Evolutionary conservation across 92 coral and sea anemone species (phyloP).

Genomic region (Phymanthus crucifer): DNA sequence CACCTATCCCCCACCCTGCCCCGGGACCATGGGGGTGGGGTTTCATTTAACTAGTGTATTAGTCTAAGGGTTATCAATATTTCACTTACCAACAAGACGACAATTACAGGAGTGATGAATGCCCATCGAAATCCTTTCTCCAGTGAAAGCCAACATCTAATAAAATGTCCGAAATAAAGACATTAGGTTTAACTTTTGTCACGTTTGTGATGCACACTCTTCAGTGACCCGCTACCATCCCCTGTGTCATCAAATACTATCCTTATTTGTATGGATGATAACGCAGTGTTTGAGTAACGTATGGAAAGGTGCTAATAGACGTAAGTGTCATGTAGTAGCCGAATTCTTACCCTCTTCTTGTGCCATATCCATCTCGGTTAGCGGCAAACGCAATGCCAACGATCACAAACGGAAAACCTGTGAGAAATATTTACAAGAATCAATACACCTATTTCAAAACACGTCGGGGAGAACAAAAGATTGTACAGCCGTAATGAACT

Average conservation of each 20-base stretch:
- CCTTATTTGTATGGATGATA: no score
- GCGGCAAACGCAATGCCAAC: slow-evolving; percentile 40
- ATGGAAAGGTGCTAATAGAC: no score
- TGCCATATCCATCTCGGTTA: slow-evolving; percentile 36
- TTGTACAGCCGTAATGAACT: no score
- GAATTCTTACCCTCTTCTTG: slow-evolving; percentile 17
- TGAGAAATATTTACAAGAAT: neutral
- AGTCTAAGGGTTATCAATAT: neutral
- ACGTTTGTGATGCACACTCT: no score
- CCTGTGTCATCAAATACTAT: no score
- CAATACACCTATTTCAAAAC: no score
- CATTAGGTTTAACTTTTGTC: neutral
- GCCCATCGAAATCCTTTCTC: slow-evolving; percentile 33
- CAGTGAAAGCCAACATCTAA: slow-evolving; percentile 40
- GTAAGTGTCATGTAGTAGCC: neutral
- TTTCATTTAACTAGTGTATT: neutral
- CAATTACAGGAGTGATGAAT: slow-evolving; percentile 23
- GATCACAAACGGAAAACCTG: slow-evolving; percentile 30
- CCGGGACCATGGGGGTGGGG: no score
- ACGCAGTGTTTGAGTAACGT: no score
- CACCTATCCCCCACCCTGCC: no score
- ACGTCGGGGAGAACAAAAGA: no score
- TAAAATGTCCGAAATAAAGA: neutral
- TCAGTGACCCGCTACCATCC: no score
- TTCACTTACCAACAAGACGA: slow-evolving; percentile 27